Evolutionary conservation across 1,140 invertebrate species (phyloP), one percentile per base, ranked within the genome.

Genomic region (Mactra quadrangularis): DNA sequence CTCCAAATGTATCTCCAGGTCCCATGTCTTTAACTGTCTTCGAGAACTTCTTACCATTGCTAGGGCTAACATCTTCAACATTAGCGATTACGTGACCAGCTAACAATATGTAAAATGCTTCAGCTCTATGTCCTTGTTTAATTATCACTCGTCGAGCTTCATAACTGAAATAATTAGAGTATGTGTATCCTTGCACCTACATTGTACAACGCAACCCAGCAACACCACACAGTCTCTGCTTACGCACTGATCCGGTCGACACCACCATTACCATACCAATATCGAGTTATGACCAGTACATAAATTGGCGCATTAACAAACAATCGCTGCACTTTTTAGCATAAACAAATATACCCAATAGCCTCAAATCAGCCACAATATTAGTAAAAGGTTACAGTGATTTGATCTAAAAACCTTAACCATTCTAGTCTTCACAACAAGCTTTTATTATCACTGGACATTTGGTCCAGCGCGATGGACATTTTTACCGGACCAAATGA

Each of bases 1-100:
- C 90, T 74, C 90, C 90, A 75, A 91, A 91, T 29, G 88, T 89
- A 38, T 90, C 87, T 7, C 90, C 90, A 50, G 85, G 81, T 11
- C 55, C 78, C 15, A 91, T 72, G 29, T 89, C 84, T 17, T 87
- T 77, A 4, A 89, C 86, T 0, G 90, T 90, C 45, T 85, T 71
- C 7, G 87, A 74, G 64, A 91, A 91, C 33, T 38, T 75, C 22
- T 88, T 85, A 3, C 87, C 89, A 29, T 84, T 88, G 25, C 53
- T 66, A 0, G 86, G 85, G 38, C 87, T 83, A 11, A 60, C 41
- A 17, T 91, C 88, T 13, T 77, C 38, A 27, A 88, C 79, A 75
- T 90, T 91, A 25, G 89, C 88, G 27, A 90, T 86, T 1, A 89
- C 85, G n/a, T 82, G 76, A 15, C 90, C 90, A 7, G 90, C 86